Evolutionary conservation across 35 echinoderm and acorn worm genomes (phyloP).

Genomic region (Heliocidaris erythrogramma): DNA sequence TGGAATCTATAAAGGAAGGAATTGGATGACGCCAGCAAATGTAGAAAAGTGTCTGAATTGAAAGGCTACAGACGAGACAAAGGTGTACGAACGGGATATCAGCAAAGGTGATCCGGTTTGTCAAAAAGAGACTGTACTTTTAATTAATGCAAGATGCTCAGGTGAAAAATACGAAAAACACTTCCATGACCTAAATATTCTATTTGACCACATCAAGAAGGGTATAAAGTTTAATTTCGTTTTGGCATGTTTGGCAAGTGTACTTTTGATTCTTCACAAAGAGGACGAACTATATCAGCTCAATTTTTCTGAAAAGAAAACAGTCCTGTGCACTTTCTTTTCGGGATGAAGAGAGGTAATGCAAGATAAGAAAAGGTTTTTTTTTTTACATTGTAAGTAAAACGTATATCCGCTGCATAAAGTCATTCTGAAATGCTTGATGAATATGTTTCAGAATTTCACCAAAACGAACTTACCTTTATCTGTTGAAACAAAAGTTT

Average conservation of each 20-base stretch:
- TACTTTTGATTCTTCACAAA: neutral
- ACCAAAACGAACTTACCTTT: too few relatives aligned
- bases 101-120: neutral
- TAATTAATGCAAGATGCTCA: slow-evolving; percentile 5
- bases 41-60: neutral
- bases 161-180: slow-evolving; percentile 4
- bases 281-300: neutral
- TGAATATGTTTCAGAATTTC: too few relatives aligned
- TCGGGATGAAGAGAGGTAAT: neutral
- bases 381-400: too few relatives aligned
- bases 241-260: neutral
- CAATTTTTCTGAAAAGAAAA: neutral
- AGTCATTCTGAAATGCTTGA: too few relatives aligned
- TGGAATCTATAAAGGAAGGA: neutral
- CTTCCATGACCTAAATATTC: neutral
- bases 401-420: too few relatives aligned
- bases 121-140: neutral
- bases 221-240: neutral
- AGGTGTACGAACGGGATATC: slow-evolving; percentile 2
- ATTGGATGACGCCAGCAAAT: neutral
- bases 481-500: too few relatives aligned
- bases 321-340: neutral
- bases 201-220: neutral
- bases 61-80: neutral
- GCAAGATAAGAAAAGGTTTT: neutral